Evolutionary conservation across 2,113 vertebrate species (phyloP).

Genomic region (Ageneiosus marmoratus): DNA sequence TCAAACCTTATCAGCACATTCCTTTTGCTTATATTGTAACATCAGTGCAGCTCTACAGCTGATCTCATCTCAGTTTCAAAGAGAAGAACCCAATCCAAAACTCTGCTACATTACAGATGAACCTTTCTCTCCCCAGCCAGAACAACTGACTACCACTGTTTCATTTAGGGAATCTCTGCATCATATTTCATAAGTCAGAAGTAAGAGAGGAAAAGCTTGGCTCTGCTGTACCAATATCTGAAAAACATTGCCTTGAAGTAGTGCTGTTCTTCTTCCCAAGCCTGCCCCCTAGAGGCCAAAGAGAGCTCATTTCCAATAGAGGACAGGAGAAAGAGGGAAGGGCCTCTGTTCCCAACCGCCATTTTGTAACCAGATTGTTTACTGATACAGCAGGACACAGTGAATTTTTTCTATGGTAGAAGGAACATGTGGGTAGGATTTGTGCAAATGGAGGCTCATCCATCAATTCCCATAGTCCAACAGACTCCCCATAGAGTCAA

Average conservation of each 20-base stretch:
- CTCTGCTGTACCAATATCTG: background rate
- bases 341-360: conserved; percentile 76
- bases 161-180: background rate
- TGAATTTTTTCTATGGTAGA: conserved; percentile 63
- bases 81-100: background rate
- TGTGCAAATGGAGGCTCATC: conserved; percentile 33
- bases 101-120: background rate
- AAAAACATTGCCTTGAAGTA: background rate
- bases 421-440: conserved; percentile 51
- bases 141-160: background rate
- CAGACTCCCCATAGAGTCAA: background rate
- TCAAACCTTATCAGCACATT: background rate
- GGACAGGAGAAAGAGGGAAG: conserved; percentile 61
- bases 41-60: background rate
- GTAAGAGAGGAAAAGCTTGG: background rate
- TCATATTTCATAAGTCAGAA: background rate
- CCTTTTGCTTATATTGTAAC: background rate
- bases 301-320: conserved; percentile 71
- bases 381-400: conserved; percentile 71
- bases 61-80: conserved; percentile 15
- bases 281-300: conserved; percentile 80
- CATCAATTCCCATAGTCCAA: background rate
- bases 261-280: conserved; percentile 50
- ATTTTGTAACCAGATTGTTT: conserved; percentile 87
- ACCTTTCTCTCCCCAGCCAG: background rate